Evolutionary conservation across 2,797 vertebrate species (phyloP).

Genomic region (Catamblyrhynchus diadema): DNA sequence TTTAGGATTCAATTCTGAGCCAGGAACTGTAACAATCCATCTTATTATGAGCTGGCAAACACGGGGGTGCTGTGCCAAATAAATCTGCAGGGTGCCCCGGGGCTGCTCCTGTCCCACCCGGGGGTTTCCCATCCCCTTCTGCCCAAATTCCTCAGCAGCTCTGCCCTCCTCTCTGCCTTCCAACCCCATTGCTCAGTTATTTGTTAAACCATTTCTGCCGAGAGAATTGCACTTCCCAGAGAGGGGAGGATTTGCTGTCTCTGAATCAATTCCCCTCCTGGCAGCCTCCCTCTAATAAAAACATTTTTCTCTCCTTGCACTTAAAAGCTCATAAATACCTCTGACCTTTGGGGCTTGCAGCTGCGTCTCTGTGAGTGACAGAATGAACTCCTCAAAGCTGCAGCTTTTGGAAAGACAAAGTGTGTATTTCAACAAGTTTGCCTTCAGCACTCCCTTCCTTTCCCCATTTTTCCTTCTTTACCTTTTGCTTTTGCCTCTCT

Average conservation of each 20-base stretch:
- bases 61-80: neutral
- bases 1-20: conserved; percentile 18
- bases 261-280: conserved; percentile 54
- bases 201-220: conserved; percentile 57
- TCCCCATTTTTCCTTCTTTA: neutral
- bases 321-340: conserved; percentile 63
- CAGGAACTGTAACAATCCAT: neutral
- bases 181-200: neutral
- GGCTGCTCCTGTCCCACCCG: neutral
- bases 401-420: neutral
- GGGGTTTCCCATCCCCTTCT: neutral
- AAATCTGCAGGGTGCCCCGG: neutral
- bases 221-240: conserved; percentile 47
- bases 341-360: neutral
- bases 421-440: neutral
- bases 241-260: conserved; percentile 57
- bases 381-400: neutral
- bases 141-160: neutral
- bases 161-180: neutral
- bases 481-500: neutral
- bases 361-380: neutral
- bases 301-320: conserved; percentile 45
- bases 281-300: conserved; percentile 46
- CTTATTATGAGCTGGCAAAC: conserved; percentile 19
- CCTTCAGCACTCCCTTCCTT: neutral